Base-by-base conservation (phyloP, 2,888 invertebrate species). In the Imbricaverruca yamaguchii region DNA sequence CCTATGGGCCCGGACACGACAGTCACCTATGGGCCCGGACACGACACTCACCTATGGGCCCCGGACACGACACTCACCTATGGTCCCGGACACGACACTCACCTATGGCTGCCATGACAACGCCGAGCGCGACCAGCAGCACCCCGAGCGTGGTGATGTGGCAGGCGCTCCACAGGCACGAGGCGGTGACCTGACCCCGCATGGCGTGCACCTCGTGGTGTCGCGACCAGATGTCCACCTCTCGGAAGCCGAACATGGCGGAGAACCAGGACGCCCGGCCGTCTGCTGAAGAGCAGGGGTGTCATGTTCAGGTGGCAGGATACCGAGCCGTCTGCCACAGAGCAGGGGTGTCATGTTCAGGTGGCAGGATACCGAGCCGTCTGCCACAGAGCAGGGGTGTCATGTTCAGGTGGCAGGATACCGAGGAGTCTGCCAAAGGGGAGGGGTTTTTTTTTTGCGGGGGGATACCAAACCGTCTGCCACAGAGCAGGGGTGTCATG, bases 91-190 rank as follows among this genome's bases (percentile, higher is more conserved):
- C 39, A 39, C 39, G 59, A 59, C 83, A 87, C 89, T 89, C 87
- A 94, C 96, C 96, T 87, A 96, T 92, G 69, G 95, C 94, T 67
- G 96, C 95, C 97, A 97, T 97, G 81, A 94, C 93, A 82, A 94
- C 93, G 53, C 97, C 97, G 78, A 96, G 89, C 84, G 94, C 89
- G 92, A 97, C 94, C 83, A 97, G 90, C 84, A 95, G 89, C 84
- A 95, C 89, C 59, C 97, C 97, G 82, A 96, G 90, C 83, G 94
- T 93, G 25, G 97, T 91, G 55, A 96, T 96, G 85, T 95, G 93
- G 87, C 96, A 96, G 59, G 96, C 96, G 87, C 96, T 94, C 96
- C 96, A 97, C 84, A 97, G 90, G 87, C 96, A 96, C 86, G 92
- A 91, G 79, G 94, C 93, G 85, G 94, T 94, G 90, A 95, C 94